These are phyloP conservation scores for Bradynema listronoti DNA, from an alignment of 1,140 invertebrate genomes.

Conservation along the genomic window DNA sequence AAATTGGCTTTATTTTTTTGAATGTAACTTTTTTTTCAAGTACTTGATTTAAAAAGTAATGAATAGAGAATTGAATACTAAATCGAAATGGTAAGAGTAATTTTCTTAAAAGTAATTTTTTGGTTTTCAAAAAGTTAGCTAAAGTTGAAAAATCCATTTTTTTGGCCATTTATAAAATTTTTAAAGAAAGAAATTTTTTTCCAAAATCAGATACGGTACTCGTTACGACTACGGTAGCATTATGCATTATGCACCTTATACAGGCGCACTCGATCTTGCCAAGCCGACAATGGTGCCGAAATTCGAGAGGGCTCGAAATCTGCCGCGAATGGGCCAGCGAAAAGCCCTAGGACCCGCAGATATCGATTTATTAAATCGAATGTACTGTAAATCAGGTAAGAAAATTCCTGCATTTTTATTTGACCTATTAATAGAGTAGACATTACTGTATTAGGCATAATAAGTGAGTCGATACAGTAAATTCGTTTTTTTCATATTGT, in stretches of 20 bases:
- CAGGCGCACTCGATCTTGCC: constrained; percentile 31
- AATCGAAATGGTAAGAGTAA: not conserved
- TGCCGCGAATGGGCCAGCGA: constrained; percentile 43
- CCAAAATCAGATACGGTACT: constrained; percentile 36
- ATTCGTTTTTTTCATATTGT: too few relatives aligned
- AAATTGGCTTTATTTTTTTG: too few relatives aligned
- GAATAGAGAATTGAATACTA: too few relatives aligned
- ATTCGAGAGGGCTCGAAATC: constrained; percentile 26
- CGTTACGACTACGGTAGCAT: constrained; percentile 42
- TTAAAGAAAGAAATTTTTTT: constrained; percentile 13
- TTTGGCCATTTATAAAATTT: not conserved
- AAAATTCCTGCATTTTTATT: too few relatives aligned
- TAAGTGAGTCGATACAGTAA: too few relatives aligned
- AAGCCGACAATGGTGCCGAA: constrained; percentile 44
- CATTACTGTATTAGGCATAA: too few relatives aligned
- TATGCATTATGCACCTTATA: constrained; percentile 49
- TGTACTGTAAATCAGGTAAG: constrained; percentile 49
- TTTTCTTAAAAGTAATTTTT: not conserved
- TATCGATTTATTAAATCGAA: constrained; percentile 47
- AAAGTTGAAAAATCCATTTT: not conserved
- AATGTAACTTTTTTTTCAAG: not conserved
- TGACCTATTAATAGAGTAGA: too few relatives aligned
- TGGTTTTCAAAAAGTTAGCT: not conserved
- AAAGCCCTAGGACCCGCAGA: constrained; percentile 35
- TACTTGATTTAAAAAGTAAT: not conserved